phyloP scores from a whole-genome alignment of 1,140 invertebrate species.

The Lithobius niger region DNA sequence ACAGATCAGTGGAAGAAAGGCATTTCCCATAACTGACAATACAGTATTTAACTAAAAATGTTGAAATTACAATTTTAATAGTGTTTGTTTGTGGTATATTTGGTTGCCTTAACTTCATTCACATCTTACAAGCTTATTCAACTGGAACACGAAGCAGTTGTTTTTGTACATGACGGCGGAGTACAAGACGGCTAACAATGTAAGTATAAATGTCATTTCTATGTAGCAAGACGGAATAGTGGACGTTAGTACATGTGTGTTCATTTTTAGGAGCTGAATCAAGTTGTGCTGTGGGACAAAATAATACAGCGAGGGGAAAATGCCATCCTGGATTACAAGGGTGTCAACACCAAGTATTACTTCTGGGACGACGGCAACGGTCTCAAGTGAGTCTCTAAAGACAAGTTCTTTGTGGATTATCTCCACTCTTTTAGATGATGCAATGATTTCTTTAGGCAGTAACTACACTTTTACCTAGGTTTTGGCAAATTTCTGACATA shows the following conservation, averaged over 20 bases:
- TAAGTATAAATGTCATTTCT: background rate
- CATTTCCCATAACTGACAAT: no score
- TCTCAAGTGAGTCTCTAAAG: slow-evolving; percentile 61
- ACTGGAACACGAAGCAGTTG: slow-evolving; percentile 99
- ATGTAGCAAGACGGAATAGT: background rate
- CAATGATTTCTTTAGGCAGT: background rate
- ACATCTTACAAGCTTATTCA: slow-evolving; percentile 79
- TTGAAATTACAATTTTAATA: background rate
- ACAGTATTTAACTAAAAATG: no score
- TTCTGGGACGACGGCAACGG: slow-evolving; percentile 99
- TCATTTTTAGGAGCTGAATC: slow-evolving; percentile 40
- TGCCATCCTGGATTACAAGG: slow-evolving; percentile 77
- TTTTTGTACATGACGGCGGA: slow-evolving; percentile 95
- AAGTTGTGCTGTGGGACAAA: slow-evolving; percentile 96
- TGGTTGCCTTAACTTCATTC: slow-evolving; percentile 43
- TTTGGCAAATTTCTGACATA: slow-evolving; percentile 19
- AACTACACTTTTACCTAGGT: background rate
- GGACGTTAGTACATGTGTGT: slow-evolving; percentile 8
- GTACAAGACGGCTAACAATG: slow-evolving; percentile 79
- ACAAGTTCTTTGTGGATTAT: no score
- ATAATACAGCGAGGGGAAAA: slow-evolving; percentile 90
- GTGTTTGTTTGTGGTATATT: background rate
- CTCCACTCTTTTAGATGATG: slow-evolving; percentile 2
- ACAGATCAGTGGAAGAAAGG: no score
- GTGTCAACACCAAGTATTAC: slow-evolving; percentile 96